These are phyloP conservation scores for Plestiodon gilberti DNA, from an alignment of 2,113 vertebrate species.

Conservation along the genomic window DNA sequence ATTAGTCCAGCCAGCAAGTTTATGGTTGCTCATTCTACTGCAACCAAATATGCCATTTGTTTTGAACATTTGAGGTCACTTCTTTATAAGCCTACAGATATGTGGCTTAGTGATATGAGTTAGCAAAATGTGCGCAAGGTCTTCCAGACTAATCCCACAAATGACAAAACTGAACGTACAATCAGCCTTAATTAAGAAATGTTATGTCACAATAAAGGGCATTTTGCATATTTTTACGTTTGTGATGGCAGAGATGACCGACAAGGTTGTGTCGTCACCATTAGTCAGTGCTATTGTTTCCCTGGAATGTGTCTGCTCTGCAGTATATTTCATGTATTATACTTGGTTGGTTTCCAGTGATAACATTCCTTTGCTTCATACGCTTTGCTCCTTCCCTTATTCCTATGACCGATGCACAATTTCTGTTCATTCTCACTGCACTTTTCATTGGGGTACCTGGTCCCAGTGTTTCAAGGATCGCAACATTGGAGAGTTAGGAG, in stretches of 20 bases:
- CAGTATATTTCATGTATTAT: neutral
- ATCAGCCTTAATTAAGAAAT: slow-evolving; percentile 13
- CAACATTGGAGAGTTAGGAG: neutral
- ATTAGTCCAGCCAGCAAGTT: neutral
- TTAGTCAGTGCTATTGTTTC: neutral
- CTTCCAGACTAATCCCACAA: slow-evolving; percentile 19
- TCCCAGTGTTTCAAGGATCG: no score
- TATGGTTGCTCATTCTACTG: neutral
- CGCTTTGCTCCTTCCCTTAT: neutral
- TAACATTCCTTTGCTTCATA: neutral
- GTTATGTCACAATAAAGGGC: neutral
- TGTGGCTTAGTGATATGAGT: neutral
- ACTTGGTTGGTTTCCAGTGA: neutral
- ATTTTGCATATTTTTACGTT: neutral
- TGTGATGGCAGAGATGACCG: slow-evolving; percentile 32
- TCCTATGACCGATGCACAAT: neutral
- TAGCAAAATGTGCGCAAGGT: neutral
- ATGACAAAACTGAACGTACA: slow-evolving; percentile 1
- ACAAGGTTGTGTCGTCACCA: neutral
- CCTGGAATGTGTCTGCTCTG: no score
- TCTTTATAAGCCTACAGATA: neutral
- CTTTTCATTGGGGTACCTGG: neutral
- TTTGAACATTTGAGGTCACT: neutral
- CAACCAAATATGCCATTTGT: neutral
- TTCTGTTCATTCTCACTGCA: neutral